Evolutionary conservation across 2,113 vertebrate genomes (phyloP), one percentile per base, ranked within the genome.

Genomic region (Austrofundulus limnaeus): DNA sequence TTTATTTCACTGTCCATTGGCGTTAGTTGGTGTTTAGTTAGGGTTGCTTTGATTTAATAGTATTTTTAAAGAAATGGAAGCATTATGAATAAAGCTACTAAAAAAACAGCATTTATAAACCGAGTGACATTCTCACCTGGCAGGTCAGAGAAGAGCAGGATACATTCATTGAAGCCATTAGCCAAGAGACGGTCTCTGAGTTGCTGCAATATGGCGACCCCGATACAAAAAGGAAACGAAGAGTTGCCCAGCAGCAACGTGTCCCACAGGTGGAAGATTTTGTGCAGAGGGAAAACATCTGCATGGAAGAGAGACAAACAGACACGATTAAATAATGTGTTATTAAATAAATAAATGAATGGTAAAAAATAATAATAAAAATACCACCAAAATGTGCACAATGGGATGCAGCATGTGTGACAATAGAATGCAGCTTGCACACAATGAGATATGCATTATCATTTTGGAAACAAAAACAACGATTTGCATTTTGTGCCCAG

Each of bases 231-330:
- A 0, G 97, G 97, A 67, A 99, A 99, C 15, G 97, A 98, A 19
- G 96, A 96, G 86, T 98, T 98, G 11, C 97, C 97, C 85, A 99
- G 93, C 4, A 99, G 89, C 45, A 99, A 90, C 0, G 97, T 98
- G 89, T 98, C 97, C 97, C 97, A 99, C 75, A 99, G 85, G 88
- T 99, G 97, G 84, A 99, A 99, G 84, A 99, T 99, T 92, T 99
- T 99, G 91, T 99, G 97, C 77, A 99, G 90, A 14, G 97, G 97
- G 74, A 99, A 98, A 42, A 99, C 96, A 87, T 98, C 97, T 99
- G 61, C 21, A 81, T 61, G 85, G 11, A 50, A 71, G 39, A 55
- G 12, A 64, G 54, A 76, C 8, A 51, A 64, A 61, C 43, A 70
- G 66, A 51, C 19, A 77, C 39, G 70, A 77, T 31, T 77, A 54